phyloP scores from a whole-genome alignment of 2,797 vertebrate species.

The Melanotaenia boesemani region DNA sequence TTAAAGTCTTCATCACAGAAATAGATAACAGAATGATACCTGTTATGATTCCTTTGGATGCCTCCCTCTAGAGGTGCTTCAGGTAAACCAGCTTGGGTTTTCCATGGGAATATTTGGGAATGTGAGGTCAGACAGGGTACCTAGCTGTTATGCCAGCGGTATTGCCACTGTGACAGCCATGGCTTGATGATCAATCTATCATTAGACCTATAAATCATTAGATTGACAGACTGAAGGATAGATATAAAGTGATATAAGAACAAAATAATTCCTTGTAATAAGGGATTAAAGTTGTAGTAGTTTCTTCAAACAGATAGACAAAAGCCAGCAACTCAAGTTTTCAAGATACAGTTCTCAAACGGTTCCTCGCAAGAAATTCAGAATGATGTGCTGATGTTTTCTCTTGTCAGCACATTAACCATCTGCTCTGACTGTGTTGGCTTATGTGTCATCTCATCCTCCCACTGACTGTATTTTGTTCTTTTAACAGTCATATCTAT shows the following conservation, averaged over 20 bases:
- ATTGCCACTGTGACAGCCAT: no score
- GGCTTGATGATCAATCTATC: no score
- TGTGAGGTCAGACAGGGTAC: background rate
- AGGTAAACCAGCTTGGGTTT: slow-evolving; percentile 29
- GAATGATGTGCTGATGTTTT: background rate
- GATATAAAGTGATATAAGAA: background rate
- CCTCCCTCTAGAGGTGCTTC: slow-evolving; percentile 42
- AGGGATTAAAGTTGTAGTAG: background rate
- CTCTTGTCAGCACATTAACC: background rate
- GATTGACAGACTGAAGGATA: no score
- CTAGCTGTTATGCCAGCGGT: no score
- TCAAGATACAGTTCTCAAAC: background rate
- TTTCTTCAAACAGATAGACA: background rate
- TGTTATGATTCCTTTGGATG: slow-evolving; percentile 27
- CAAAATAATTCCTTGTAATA: background rate
- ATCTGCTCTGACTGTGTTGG: background rate
- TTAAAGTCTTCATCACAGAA: slow-evolving; percentile 36
- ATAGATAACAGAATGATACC: slow-evolving; percentile 31
- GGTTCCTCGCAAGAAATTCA: background rate
- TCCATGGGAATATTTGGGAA: background rate
- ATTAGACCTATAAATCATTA: no score
- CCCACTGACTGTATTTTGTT: background rate
- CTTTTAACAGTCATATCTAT: background rate
- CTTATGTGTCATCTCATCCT: background rate
- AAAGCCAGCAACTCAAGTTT: background rate